A percentile compares a stretch with the other conserved stretches of the same genome.
These are phyloP conservation scores for Andricus curvator DNA, from an alignment of 2,888 invertebrate species.

Conservation along the genomic window DNA sequence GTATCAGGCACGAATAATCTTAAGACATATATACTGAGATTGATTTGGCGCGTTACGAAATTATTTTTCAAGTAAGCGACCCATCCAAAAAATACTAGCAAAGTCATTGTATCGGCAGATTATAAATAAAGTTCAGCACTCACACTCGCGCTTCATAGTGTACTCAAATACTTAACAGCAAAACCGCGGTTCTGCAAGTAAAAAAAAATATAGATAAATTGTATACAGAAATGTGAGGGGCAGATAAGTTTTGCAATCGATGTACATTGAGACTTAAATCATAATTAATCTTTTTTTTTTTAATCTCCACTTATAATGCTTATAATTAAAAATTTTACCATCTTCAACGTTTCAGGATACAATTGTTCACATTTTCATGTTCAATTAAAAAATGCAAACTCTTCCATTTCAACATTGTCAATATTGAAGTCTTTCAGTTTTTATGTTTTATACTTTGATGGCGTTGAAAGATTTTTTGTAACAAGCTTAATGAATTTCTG, in stretches of 20 bases:
- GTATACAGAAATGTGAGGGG: background rate
- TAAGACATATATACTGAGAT: background rate
- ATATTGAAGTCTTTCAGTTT: no score
- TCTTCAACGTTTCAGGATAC: no score
- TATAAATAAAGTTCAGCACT: constrained; percentile 24
- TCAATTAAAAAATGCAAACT: no score
- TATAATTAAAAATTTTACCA: no score
- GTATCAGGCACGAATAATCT: constrained; percentile 20
- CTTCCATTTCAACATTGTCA: no score
- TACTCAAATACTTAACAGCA: background rate
- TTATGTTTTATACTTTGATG: no score
- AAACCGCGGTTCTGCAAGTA: background rate
- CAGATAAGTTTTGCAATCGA: background rate
- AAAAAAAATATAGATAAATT: background rate
- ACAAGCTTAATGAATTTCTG: no score
- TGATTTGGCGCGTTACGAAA: constrained; percentile 28
- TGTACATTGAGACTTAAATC: no score
- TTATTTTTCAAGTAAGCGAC: constrained; percentile 16
- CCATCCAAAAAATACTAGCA: background rate
- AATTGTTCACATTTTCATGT: no score
- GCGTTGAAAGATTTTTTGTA: no score
- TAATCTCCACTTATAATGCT: no score
- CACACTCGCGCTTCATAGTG: constrained; percentile 20
- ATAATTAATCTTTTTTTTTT: no score
- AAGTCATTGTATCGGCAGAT: constrained; percentile 18